Evolutionary conservation across 1,140 invertebrate species (phyloP).

Genomic region (Hermetia illucens): DNA sequence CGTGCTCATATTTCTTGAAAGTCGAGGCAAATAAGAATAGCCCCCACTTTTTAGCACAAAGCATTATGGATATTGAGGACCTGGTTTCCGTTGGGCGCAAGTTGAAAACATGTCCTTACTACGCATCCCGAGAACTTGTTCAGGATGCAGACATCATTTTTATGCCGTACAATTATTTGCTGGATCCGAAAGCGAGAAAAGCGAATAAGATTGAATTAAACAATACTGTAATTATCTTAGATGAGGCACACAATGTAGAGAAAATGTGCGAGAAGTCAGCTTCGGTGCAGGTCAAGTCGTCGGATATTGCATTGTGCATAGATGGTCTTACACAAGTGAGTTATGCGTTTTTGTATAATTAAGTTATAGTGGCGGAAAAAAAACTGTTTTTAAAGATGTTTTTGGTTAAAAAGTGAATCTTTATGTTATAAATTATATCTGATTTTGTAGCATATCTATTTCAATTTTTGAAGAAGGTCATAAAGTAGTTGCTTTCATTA

Average conservation of each 20-base stretch:
- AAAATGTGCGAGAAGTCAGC: constrained; percentile 87
- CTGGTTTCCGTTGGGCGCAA: constrained; percentile 66
- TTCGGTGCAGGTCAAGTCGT: constrained; percentile 66
- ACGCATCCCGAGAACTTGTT: constrained; percentile 66
- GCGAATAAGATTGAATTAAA: constrained; percentile 46
- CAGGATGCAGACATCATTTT: constrained; percentile 80
- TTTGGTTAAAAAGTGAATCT: too few relatives aligned
- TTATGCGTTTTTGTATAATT: too few relatives aligned
- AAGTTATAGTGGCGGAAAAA: too few relatives aligned
- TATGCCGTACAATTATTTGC: constrained; percentile 93
- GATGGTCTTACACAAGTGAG: constrained; percentile 52
- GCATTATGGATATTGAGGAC: constrained; percentile 87
- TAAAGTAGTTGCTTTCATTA: too few relatives aligned
- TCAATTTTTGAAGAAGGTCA: too few relatives aligned
- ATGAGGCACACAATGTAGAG: constrained; percentile 95
- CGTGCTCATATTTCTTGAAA: constrained; percentile 63
- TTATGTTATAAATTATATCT: too few relatives aligned
- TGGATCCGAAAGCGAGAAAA: constrained; percentile 75
- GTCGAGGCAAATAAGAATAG: constrained; percentile 57
- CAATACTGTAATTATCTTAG: constrained; percentile 68
- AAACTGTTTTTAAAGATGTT: too few relatives aligned
- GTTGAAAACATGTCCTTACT: constrained; percentile 83
- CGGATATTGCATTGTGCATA: constrained; percentile 64
- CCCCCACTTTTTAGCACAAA: constrained; percentile 42
- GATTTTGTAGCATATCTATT: too few relatives aligned